phyloP scores from a whole-genome alignment of 2,888 invertebrate genomes.

The Shargacucullia verbasci region DNA sequence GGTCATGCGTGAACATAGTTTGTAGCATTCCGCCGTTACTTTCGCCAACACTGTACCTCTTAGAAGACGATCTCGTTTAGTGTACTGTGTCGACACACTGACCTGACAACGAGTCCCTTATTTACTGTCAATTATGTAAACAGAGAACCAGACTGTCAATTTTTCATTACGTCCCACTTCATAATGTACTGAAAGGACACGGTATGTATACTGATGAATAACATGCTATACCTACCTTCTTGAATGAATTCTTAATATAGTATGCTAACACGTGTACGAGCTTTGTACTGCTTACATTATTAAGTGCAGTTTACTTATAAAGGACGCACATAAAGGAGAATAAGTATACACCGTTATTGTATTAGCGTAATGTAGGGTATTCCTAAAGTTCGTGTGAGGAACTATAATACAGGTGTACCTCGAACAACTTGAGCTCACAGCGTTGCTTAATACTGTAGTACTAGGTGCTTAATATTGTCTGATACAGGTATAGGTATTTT shows the following conservation, averaged over 20 bases:
- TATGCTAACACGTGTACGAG: constrained; percentile 1
- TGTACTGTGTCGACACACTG: constrained; percentile 65
- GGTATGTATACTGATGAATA: constrained; percentile 20
- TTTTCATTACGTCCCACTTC: constrained; percentile 19
- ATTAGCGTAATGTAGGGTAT: constrained; percentile 35
- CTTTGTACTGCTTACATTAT: constrained; percentile 18
- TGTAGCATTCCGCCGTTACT: constrained; percentile 82
- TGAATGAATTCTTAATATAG: constrained; percentile 23
- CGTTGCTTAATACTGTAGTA: constrained; percentile 55
- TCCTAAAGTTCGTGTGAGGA: constrained; percentile 38
- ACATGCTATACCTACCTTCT: constrained; percentile 13
- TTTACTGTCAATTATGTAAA: constrained; percentile 62
- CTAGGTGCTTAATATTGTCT: constrained; percentile 64
- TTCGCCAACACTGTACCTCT: constrained; percentile 74
- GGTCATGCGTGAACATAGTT: constrained; percentile 86
- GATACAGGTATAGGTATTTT: constrained; percentile 71
- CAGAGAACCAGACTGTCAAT: constrained; percentile 37
- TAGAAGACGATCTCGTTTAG: constrained; percentile 72
- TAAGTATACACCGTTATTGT: constrained; percentile 35
- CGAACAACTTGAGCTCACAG: constrained; percentile 41
- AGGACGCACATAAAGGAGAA: constrained; percentile 7
- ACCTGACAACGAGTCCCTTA: constrained; percentile 62
- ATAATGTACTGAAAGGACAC: constrained; percentile 12
- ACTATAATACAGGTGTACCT: constrained; percentile 42
- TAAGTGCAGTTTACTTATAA: constrained; percentile 21